Conservation (phyloP, 1,140 invertebrate species). For the Zaprionus capensis region DNA sequence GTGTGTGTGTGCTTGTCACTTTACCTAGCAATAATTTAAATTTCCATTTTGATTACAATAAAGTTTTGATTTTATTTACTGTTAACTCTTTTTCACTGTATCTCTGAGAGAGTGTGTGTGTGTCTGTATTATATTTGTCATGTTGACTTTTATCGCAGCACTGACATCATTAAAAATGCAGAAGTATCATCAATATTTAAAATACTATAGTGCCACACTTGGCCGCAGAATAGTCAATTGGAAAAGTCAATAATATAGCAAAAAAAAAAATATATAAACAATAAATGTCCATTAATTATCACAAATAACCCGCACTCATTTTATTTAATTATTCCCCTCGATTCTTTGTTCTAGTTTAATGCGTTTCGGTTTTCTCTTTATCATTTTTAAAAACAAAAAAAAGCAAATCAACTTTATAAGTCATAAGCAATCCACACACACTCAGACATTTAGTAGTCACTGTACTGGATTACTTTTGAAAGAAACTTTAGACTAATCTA, state of each 20-base stretch:
- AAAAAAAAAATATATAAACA: conserved; percentile 20
- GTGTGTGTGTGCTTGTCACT: conserved; percentile 1
- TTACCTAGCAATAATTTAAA: conserved; percentile 31
- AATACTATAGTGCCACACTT: conserved; percentile 22
- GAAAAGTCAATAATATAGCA: conserved; percentile 32
- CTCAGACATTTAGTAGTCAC: conserved; percentile 4
- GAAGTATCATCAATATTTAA: conserved; percentile 62
- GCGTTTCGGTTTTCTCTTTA: conserved; percentile 21
- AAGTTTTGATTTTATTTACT: conserved; percentile 57
- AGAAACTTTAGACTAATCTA: conserved; percentile 3
- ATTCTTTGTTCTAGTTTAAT: conserved; percentile 11
- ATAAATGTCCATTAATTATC: conserved; percentile 41
- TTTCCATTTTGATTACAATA: conserved; percentile 51
- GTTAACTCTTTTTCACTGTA: conserved; percentile 42
- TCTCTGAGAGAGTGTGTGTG: conserved; percentile 1
- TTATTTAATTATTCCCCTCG: conserved; percentile 30
- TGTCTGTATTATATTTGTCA: conserved; percentile 47
- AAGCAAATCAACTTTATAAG: conserved; percentile 44
- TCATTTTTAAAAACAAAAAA: conserved; percentile 26
- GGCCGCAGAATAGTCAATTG: conserved; percentile 33
- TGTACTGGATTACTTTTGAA: background rate
- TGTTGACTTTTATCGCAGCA: conserved; percentile 68
- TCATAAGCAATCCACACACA: conserved; percentile 41
- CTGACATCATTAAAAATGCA: conserved; percentile 68
- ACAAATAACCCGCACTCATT: conserved; percentile 27